A percentile compares a stretch with the other conserved stretches of the same genome.
Evolutionary conservation across 2,113 vertebrate species (phyloP).

Genomic region (Cranoglanis bouderius): DNA sequence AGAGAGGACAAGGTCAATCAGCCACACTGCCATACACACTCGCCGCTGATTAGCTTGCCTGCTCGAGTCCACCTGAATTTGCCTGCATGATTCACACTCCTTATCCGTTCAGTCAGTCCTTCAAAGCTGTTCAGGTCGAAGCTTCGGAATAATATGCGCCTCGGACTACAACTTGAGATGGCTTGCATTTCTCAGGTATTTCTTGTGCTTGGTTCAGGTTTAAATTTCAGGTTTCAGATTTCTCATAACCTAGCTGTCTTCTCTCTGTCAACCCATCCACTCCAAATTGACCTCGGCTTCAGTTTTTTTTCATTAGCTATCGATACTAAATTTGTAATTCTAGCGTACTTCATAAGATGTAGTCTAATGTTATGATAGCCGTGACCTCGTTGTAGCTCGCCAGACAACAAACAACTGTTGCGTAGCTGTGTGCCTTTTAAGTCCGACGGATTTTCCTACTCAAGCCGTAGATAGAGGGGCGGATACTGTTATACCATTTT

Average conservation of each 20-base stretch:
- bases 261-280: too few species aligned
- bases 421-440: neutral
- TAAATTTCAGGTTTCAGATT: neutral
- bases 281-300: neutral
- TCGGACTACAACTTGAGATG: neutral
- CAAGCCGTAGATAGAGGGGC: neutral
- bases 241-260: neutral
- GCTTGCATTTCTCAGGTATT: too few species aligned
- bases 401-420: neutral
- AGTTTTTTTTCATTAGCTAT: neutral
- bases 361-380: neutral
- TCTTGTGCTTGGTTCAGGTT: neutral
- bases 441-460: neutral
- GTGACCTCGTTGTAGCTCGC: neutral
- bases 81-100: conserved; percentile 48
- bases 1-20: conserved; percentile 56
- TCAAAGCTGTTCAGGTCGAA: conserved; percentile 16
- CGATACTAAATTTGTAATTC: neutral
- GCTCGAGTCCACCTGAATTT: conserved; percentile 40
- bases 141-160: neutral
- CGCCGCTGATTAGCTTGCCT: conserved; percentile 34
- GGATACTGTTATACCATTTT: neutral
- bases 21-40: conserved; percentile 25
- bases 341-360: neutral
- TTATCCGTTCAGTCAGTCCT: conserved; percentile 45